phyloP scores from a whole-genome alignment of 1,140 invertebrate genomes.

The Copidosoma floridanum region DNA sequence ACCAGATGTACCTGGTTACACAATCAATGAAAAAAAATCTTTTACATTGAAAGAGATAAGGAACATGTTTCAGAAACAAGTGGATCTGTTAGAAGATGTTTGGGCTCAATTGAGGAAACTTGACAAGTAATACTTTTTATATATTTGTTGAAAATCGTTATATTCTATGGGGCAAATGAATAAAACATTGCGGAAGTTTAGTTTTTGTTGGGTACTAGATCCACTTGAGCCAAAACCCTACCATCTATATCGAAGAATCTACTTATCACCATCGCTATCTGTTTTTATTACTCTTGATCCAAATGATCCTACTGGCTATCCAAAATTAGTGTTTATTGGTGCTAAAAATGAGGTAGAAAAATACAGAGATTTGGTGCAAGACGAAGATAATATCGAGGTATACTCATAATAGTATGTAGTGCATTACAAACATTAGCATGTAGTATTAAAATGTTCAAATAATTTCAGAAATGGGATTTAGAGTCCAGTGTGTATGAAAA shows the following conservation, averaged over 20 bases:
- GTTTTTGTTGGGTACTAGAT: slow-evolving; percentile 47
- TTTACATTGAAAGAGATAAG: slow-evolving; percentile 33
- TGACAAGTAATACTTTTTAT: slow-evolving; percentile 36
- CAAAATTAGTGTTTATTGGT: slow-evolving; percentile 49
- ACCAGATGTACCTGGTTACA: slow-evolving; percentile 34
- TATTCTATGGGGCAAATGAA: too few species aligned
- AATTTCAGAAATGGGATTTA: slow-evolving; percentile 46
- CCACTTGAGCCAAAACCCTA: slow-evolving; percentile 44
- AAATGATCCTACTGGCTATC: slow-evolving; percentile 34
- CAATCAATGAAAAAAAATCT: slow-evolving; percentile 31
- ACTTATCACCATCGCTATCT: slow-evolving; percentile 45
- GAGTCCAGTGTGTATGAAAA: slow-evolving; percentile 41
- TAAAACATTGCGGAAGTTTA: slow-evolving; percentile 25
- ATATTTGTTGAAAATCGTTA: background rate
- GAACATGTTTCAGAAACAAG: slow-evolving; percentile 36
- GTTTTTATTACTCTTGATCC: slow-evolving; percentile 46
- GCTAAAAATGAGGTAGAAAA: slow-evolving; percentile 41
- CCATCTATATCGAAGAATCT: slow-evolving; percentile 48
- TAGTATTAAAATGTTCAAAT: background rate
- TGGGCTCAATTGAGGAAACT: slow-evolving; percentile 45
- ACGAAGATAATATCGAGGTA: slow-evolving; percentile 34
- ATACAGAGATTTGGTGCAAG: slow-evolving; percentile 35
- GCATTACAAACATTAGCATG: slow-evolving; percentile 5
- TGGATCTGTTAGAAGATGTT: slow-evolving; percentile 35
- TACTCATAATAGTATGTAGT: slow-evolving; percentile 14